Evolutionary conservation across 1,140 invertebrate genomes (phyloP), one percentile per base, ranked within the genome.

Genomic region (Rhysida immarginata): DNA sequence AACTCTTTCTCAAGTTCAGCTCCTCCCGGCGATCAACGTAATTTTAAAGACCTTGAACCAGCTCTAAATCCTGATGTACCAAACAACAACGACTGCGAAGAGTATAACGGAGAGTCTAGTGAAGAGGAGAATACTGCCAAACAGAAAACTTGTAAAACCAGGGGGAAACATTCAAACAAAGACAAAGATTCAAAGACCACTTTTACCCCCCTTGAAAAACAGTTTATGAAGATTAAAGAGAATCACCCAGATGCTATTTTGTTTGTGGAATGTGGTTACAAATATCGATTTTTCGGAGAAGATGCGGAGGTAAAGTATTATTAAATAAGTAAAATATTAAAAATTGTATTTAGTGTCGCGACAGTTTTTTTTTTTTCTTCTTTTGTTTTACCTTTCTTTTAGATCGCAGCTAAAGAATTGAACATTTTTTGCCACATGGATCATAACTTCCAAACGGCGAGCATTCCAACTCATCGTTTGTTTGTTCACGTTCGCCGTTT

Each of bases 231-330:
- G 24, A 65, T 75, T 23, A 71, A 72, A 56, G 60, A 66, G 20
- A 61, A 70, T 49, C 63, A 71, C 56, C 61, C 66, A 13, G 70
- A 72, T 63, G 62, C 67, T 41, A 42, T 74, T 1, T 51, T 74
- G 13, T 65, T 71, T 58, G 64, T 74, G 0, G 71, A 74, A 58
- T 73, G 71, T 68, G 73, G 71, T 29, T 74, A 74, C 57, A 74
- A 71, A 55, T 74, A 70, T 52, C 66, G 67, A 57, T 71, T 71
- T 26, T 72, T 72, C 66, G 69, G 68, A 50, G 63, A 70, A 55
- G 71, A 73, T 68, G 71, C 71, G 41, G 66, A 71, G 62, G 70
- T 72, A 41, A 42, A 52, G 26, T 59, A 49, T 23, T 16, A 18
- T 55, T 46, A 5, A 23, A 11, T n/a, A 46, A 11, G 16, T 46